These are phyloP conservation scores for Semicossyphus pulcher DNA, from an alignment of 2,113 vertebrate genomes.

Conservation along the genomic window DNA sequence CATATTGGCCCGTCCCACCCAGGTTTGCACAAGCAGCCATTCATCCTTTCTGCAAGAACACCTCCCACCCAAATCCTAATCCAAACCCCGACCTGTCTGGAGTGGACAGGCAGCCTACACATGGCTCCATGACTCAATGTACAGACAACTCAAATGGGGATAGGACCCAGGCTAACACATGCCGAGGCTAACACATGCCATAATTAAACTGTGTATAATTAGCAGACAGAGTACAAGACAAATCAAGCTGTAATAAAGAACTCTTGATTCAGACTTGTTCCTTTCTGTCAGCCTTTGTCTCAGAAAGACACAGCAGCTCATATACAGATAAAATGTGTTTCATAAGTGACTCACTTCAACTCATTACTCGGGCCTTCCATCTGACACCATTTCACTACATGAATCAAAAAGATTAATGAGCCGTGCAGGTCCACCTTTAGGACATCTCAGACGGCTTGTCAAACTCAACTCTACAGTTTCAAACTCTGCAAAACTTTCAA, in stretches of 20 bases:
- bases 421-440: not conserved
- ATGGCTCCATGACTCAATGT: slow-evolving; percentile 47
- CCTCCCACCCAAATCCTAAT: slow-evolving; percentile 71
- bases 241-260: not conserved
- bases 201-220: too few species aligned
- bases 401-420: not conserved
- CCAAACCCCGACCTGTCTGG: slow-evolving; percentile 63
- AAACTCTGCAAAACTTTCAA: too few species aligned
- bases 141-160: slow-evolving; percentile 53
- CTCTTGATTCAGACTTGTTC: not conserved
- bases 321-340: not conserved
- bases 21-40: slow-evolving; percentile 77
- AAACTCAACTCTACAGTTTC: not conserved
- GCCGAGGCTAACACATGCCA: not conserved
- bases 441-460: not conserved
- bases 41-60: slow-evolving; percentile 66
- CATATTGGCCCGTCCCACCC: slow-evolving; percentile 72
- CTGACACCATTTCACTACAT: not conserved
- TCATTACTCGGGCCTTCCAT: not conserved
- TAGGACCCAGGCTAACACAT: not conserved
- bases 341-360: not conserved
- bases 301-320: not conserved
- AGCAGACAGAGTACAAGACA: too few species aligned
- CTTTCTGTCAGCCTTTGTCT: not conserved
- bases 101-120: slow-evolving; percentile 65